phyloP scores from a whole-genome alignment of 2,888 invertebrate genomes.

The Cyclophora albipunctata region DNA sequence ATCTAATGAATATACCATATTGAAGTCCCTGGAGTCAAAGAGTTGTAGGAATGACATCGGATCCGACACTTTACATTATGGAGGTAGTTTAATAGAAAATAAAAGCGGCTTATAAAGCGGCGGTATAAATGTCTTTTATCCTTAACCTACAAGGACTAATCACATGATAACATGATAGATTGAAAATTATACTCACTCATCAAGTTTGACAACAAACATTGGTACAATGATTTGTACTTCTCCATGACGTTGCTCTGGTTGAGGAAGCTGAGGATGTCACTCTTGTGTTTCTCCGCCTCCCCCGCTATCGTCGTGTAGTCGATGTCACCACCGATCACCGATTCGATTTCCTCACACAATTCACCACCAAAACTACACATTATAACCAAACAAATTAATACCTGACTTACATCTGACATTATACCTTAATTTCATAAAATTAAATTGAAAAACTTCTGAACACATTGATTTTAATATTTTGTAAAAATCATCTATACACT shows the following conservation, averaged over 20 bases:
- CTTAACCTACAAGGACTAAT: no score
- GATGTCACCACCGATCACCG: slow-evolving; percentile 31
- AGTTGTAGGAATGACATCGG: not conserved
- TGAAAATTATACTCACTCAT: slow-evolving; percentile 28
- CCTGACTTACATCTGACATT: no score
- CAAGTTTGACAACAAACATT: slow-evolving; percentile 40
- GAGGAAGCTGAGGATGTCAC: slow-evolving; percentile 47
- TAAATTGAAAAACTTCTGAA: not conserved
- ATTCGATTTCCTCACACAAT: slow-evolving; percentile 17
- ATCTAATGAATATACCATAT: no score
- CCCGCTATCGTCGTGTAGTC: slow-evolving; percentile 50
- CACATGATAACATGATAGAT: no score
- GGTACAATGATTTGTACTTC: slow-evolving; percentile 45
- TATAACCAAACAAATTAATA: no score
- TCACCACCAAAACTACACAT: slow-evolving; percentile 7
- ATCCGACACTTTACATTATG: not conserved
- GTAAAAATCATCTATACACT: no score
- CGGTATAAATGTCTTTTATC: no score
- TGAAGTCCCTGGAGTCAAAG: not conserved
- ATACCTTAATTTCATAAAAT: no score
- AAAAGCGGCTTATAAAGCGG: no score
- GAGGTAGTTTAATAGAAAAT: not conserved
- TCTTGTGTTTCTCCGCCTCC: slow-evolving; percentile 51
- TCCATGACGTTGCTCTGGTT: slow-evolving; percentile 39
- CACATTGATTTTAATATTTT: no score